Base-by-base conservation (phyloP, 1,140 invertebrate species). In the Heliconius hewitsoni region DNA sequence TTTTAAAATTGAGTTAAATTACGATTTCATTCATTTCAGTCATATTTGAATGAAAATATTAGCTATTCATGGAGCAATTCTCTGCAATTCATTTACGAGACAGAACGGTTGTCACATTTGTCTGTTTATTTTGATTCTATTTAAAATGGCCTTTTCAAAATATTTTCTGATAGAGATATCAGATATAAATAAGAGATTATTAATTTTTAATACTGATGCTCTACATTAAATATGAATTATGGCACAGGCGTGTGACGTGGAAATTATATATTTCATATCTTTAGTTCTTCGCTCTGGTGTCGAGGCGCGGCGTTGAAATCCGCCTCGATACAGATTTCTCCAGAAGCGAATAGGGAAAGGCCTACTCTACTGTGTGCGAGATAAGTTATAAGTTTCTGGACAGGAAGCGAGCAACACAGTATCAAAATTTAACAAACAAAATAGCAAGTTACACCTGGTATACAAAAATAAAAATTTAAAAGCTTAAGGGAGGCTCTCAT, bases 391-490 rank as follows among this genome's bases (percentile, higher is more conserved):
- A 42, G 11, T n/a, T 72, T 19, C 71, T 72, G 3, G 2, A 39
- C 37, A 72, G 71, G 71, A 72, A 72, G 19, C 34, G 8, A 18
- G 37, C 37, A 72, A 72, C 30, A 71, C 9, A n/a, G 30, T 72
- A 42, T 72, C 19, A 72, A 72, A 72, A 39, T n/a, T 72, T 72
- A 19, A 72, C 37, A 72, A 37, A 37, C 34, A 37, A 37, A 72
- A 19, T 0, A 72, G 39, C n/a, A 30, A 39, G 71, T 72, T 42
- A 72, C 71, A 72, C 71, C 71, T 72, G 34, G 71, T 42, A 72
- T 42, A 42, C 71, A 30, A 73, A 46, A 73, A 73, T 73, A 73
- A 73, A 50, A 73, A 73, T 27, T 73, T 73, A 52, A 73, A 73
- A 73, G 39, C 71, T 72, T 72, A 37, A 72, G 3, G 34, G 37